phyloP scores from a whole-genome alignment of 2,113 vertebrate species.

The Oceanodroma tethys region DNA sequence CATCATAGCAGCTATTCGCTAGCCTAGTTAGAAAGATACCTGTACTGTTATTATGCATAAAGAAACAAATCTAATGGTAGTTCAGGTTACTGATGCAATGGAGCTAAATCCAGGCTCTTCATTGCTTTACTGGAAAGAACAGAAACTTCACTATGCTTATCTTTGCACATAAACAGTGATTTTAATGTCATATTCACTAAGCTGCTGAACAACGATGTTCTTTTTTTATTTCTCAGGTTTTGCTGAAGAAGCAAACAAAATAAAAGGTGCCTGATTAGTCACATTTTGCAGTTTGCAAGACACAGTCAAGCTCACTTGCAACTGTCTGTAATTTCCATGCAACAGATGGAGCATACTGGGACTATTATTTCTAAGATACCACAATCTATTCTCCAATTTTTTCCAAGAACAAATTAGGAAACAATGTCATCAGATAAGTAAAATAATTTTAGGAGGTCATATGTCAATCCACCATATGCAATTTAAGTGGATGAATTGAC shows the following conservation, averaged over 20 bases:
- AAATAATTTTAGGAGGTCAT: background rate
- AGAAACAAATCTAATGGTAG: background rate
- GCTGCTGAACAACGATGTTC: background rate
- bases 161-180: background rate
- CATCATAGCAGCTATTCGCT: background rate
- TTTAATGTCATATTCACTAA: background rate
- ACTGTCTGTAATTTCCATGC: background rate
- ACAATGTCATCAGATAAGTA: background rate
- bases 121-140: background rate
- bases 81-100: background rate
- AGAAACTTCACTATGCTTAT: background rate
- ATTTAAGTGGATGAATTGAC: background rate
- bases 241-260: background rate
- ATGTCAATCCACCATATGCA: background rate
- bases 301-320: background rate
- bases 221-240: background rate
- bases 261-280: background rate
- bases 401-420: background rate
- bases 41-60: background rate
- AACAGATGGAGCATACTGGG: background rate
- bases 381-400: background rate
- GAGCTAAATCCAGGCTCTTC: background rate
- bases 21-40: background rate
- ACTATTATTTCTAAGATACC: background rate
- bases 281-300: background rate